Base-by-base conservation (phyloP, 2,797 vertebrate genomes). In the Cynopterus sphinx region DNA sequence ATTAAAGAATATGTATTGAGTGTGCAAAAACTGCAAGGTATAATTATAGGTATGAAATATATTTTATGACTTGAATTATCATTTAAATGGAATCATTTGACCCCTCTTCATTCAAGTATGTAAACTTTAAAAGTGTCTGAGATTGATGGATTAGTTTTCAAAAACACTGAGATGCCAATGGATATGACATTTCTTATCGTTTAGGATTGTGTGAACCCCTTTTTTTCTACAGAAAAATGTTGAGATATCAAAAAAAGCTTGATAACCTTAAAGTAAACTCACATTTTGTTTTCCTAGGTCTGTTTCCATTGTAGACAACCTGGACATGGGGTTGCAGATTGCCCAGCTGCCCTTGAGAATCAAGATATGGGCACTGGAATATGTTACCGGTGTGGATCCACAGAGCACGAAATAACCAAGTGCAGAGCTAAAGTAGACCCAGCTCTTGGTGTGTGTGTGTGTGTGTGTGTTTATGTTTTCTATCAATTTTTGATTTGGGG, bases 221-320 rank as follows among this genome's bases (percentile, higher is more conserved):
- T 95, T 87, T 75, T 75, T 92, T 61, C 59, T 73, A n/a, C 9
- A 94, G 26, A 63, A 91, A 63, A 71, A 46, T 63, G 28, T 0
- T 77, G 43, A 59, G 28, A 49, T 63, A 91, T 84, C 12, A 79
- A 33, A 86, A 74, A 83, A 88, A 79, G 5, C 71, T 96, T 88
- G 46, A 71, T 63, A 75, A 57, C 46, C 89, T 84, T 63, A 75
- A 59, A 81, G 22, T 46, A 86, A 94, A 75, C 53, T 95, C 24
- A 19, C 1, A 12, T 97, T 96, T 91, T 97, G 31, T 97, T 79
- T 97, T 92, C 61, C 6, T 95, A 99, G 99, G 97, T 99, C 1
- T 99, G 99, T 97, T 99, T 99, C 97, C 99, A 99, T 98, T 99
- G 99, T 96, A 99, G 99, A 96, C 99, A 99, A n/a, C 99, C 99